phyloP scores from a whole-genome alignment of 2,888 invertebrate species.

The Gerosis bhagava region DNA sequence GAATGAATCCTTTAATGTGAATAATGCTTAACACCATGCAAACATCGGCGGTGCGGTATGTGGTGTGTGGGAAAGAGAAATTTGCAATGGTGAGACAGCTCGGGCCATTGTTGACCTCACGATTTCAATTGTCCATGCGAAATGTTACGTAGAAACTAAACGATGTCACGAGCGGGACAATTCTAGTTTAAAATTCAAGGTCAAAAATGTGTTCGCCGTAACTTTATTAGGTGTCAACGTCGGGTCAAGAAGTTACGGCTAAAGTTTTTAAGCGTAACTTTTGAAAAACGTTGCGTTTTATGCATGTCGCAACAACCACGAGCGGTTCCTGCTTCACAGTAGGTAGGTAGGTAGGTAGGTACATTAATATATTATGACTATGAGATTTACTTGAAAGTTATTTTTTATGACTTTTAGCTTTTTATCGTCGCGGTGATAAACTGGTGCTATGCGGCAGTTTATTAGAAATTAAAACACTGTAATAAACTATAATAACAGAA shows the following conservation, averaged over 20 bases:
- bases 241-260: slow-evolving; percentile 25
- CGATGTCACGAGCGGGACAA: slow-evolving; percentile 75
- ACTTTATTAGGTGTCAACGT: slow-evolving; percentile 39
- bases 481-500: too few species aligned
- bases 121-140: slow-evolving; percentile 80
- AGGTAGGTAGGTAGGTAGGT: too few species aligned
- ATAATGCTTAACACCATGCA: slow-evolving; percentile 49
- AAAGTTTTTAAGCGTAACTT: slow-evolving; percentile 2
- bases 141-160: slow-evolving; percentile 74
- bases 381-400: slow-evolving; percentile 1
- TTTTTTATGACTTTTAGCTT: background rate
- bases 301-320: background rate
- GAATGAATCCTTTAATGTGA: too few species aligned
- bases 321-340: slow-evolving; percentile 7
- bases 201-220: slow-evolving; percentile 65
- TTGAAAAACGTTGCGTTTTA: slow-evolving; percentile 6
- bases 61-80: slow-evolving; percentile 78
- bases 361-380: slow-evolving; percentile 8
- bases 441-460: background rate
- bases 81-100: slow-evolving; percentile 70
- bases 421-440: background rate
- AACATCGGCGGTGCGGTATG: slow-evolving; percentile 46
- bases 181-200: slow-evolving; percentile 76
- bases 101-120: slow-evolving; percentile 77
- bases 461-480: background rate